A percentile compares a stretch with the other conserved stretches of the same genome.
Evolutionary conservation across 2,888 invertebrate species (phyloP).

Genomic region (Zele albiditarsus): DNA sequence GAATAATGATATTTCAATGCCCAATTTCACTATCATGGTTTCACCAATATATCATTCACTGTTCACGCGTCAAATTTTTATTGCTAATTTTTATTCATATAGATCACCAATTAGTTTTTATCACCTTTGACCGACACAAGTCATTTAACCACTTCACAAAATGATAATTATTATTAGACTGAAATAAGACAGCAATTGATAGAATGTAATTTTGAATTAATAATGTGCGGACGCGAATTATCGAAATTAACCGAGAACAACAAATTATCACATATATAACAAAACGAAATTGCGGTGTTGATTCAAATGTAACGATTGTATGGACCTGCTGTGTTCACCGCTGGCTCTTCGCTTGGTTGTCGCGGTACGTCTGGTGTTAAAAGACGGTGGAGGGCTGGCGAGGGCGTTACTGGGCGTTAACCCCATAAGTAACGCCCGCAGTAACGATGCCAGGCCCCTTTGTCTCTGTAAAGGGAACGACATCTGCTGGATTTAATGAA

Average conservation of each 20-base stretch:
- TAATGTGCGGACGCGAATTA: background rate
- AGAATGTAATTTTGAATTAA: background rate
- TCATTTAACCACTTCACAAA: background rate
- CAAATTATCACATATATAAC: background rate
- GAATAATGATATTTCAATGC: background rate
- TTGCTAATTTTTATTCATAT: background rate
- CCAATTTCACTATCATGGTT: constrained; percentile 14
- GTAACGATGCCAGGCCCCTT: constrained; percentile 28
- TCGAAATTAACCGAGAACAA: background rate
- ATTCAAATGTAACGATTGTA: constrained; percentile 41
- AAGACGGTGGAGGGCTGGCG: constrained; percentile 61
- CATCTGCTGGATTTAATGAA: constrained; percentile 49
- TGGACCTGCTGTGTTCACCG: constrained; percentile 61
- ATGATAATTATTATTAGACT: background rate
- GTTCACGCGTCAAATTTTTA: background rate
- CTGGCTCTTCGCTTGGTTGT: constrained; percentile 71
- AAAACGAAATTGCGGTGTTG: constrained; percentile 2
- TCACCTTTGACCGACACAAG: background rate
- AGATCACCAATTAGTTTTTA: background rate
- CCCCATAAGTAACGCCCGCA: constrained; percentile 21
- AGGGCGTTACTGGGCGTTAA: constrained; percentile 61
- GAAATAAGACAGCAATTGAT: background rate
- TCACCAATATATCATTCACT: background rate
- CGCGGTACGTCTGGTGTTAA: constrained; percentile 69
- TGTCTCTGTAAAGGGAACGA: constrained; percentile 35